Base-by-base conservation (phyloP, 2,113 vertebrate species). In the Anhinga anhinga region DNA sequence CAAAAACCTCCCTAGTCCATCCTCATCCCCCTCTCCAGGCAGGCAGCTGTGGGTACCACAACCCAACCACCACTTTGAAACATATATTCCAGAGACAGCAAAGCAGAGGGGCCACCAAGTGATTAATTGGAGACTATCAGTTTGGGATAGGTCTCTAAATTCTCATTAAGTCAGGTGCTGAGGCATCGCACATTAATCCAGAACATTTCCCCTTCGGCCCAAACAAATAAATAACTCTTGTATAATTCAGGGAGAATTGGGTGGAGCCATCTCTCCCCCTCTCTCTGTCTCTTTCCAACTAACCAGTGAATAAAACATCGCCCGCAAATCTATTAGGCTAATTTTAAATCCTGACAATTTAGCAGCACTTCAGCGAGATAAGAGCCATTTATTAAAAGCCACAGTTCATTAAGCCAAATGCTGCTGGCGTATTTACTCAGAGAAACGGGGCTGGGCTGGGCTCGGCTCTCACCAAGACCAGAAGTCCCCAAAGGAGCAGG, bases 341-440 rank as follows among this genome's bases (percentile, higher is more conserved):
- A 98, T 98, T 98, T 98, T 97, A 98, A 98, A 98, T 98, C 97
- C 98, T 98, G 98, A 98, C 98, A 98, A 98, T 98, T 98, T 98
- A 98, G 97, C 97, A 97, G 97, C 97, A 98, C 96, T 97, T 98
- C 98, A 97, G 94, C 69, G 86, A 98, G 97, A 98, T 98, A 98
- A 98, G 93, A 98, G 97, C 97, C 98, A 98, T 98, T 98, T 98
- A 98, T 98, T 98, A 98, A 98, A 98, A 98, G 97, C 93, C 98
- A 97, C 98, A 98, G 98, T 98, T 98, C 98, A 98, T 98, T 98
- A 98, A 98, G 97, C 97, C 97, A 98, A 98, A 98, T 92, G 97
- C 97, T 98, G 88, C 96, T 92, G 95, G 97, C 96, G 86, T 97
- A 97, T 98, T 98, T 97, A 98, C 98, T 97, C 96, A 94, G 97